phyloP scores from a whole-genome alignment of 1,140 invertebrate species.

The Neomicropteryx cornuta region DNA sequence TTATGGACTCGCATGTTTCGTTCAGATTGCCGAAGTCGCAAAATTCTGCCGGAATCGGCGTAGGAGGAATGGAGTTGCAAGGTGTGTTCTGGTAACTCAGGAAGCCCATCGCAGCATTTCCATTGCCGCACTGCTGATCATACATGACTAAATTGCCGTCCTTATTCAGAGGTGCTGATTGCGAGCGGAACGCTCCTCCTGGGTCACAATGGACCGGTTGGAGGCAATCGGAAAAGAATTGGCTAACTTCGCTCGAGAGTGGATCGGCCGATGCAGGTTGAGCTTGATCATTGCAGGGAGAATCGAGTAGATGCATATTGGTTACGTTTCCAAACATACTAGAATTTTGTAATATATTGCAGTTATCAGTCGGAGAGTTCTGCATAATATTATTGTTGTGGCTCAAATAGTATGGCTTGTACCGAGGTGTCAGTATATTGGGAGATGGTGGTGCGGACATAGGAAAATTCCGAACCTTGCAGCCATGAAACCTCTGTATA shows the following conservation, averaged over 20 bases:
- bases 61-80: constrained; percentile 53
- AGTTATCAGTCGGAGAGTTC: neutral
- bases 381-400: neutral
- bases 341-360: neutral
- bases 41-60: constrained; percentile 58
- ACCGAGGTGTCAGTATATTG: constrained; percentile 31
- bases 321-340: neutral
- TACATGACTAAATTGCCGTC: too few relatives aligned
- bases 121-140: constrained; percentile 18
- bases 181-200: constrained; percentile 44
- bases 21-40: constrained; percentile 50
- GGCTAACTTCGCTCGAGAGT: constrained; percentile 39
- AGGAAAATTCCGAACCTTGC: constrained; percentile 27
- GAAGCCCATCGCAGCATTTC: constrained; percentile 18
- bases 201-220: constrained; percentile 21
- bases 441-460: constrained; percentile 48
- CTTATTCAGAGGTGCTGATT: constrained; percentile 63
- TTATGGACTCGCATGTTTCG: constrained; percentile 34
- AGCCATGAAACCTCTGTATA: constrained; percentile 22
- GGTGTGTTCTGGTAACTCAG: constrained; percentile 43
- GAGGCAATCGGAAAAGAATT: constrained; percentile 38
- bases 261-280: constrained; percentile 33
- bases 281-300: constrained; percentile 22
- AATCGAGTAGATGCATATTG: constrained; percentile 1
- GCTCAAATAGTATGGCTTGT: constrained; percentile 17